Evolutionary conservation across 2,113 vertebrate species (phyloP).

Genomic region (Sapajus apella): DNA sequence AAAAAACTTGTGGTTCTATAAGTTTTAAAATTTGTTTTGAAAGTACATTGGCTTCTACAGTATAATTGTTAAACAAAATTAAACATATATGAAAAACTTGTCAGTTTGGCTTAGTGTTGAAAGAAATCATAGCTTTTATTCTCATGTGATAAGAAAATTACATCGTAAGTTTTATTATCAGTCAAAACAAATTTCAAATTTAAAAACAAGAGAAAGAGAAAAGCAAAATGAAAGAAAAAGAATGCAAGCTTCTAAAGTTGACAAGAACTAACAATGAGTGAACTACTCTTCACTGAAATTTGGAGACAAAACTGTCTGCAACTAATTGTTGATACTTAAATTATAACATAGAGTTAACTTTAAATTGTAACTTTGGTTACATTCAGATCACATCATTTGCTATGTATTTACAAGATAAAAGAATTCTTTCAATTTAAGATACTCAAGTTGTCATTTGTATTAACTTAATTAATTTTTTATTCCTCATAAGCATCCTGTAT

Average conservation of each 20-base stretch:
- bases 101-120: not conserved
- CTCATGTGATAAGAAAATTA: conserved; percentile 25
- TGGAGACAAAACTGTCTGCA: not conserved
- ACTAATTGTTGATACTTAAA: not conserved
- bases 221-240: not conserved
- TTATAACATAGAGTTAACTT: not conserved
- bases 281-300: conserved; percentile 31
- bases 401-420: not conserved
- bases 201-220: not conserved
- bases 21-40: not conserved
- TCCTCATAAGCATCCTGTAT: not conserved
- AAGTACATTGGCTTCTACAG: not conserved
- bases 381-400: not conserved
- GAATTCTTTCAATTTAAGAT: not conserved
- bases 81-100: not conserved
- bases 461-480: not conserved
- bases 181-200: not conserved
- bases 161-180: conserved; percentile 2
- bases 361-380: not conserved
- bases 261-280: not conserved
- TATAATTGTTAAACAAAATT: conserved; percentile 5
- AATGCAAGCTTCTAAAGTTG: not conserved
- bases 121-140: conserved; percentile 24
- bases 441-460: not conserved
- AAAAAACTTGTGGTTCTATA: not conserved